Conservation (phyloP, 2,888 invertebrate genomes). For the Myopa tessellatipennis region DNA sequence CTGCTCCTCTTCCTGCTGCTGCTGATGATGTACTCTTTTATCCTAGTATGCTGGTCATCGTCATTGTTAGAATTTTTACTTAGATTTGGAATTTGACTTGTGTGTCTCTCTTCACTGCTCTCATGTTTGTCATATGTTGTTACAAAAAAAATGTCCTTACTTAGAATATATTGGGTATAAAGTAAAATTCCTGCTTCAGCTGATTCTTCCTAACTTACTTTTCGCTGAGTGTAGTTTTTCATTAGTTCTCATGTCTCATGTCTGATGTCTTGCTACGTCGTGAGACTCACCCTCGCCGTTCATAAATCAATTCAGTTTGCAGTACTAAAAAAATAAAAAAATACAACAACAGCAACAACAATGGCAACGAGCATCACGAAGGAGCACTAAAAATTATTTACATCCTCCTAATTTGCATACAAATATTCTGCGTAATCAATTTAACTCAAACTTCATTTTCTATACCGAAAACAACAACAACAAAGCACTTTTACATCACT, state of each 20-base stretch:
- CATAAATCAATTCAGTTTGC: too few species aligned
- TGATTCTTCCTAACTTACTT: too few species aligned
- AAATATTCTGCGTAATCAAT: constrained; percentile 51
- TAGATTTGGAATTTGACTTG: background rate
- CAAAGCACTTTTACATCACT: background rate
- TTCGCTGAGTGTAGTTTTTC: too few species aligned
- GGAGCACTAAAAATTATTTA: constrained; percentile 10
- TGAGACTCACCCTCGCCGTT: too few species aligned
- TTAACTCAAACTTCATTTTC: constrained; percentile 37
- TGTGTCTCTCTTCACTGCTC: background rate
- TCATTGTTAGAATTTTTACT: background rate
- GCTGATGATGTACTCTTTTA: background rate
- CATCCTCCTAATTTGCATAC: constrained; percentile 49
- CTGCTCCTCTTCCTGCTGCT: background rate
- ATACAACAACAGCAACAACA: constrained; percentile 1
- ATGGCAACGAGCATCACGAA: background rate
- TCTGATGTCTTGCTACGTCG: too few species aligned
- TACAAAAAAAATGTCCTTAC: too few species aligned
- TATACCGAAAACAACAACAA: background rate
- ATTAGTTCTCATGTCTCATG: too few species aligned
- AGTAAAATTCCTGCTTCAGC: too few species aligned
- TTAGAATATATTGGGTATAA: too few species aligned
- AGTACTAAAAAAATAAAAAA: background rate
- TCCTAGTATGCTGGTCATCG: background rate
- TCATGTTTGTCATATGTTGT: background rate